Base-by-base conservation (phyloP, 2,888 invertebrate species). In the Cataglyphis livida region DNA sequence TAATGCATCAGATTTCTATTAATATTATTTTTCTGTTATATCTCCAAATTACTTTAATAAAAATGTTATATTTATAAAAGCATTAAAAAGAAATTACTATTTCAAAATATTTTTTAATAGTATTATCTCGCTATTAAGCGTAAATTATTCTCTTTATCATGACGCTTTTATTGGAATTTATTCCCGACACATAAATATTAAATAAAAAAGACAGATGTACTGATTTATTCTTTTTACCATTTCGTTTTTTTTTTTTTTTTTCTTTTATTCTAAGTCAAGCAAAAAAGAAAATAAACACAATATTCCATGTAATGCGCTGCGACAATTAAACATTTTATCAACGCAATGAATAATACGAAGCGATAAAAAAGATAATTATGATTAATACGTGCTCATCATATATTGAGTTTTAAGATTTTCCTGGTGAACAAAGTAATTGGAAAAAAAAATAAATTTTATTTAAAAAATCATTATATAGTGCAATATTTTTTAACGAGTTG, bases 161-260 rank as follows among this genome's bases (percentile, higher is more conserved):
- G 32, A 84, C 83, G 81, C 78, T 81, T 81, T 79, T 61, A 62
- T 68, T 75, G 62, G 64, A 81, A 73, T 87, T 85, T 83, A 54
- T 71, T 32, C 75, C 81, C 85, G 85, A 87, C 82, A 84, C 85
- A 87, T 89, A 89, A 87, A 90, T 86, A 78, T 85, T 66, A 81
- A 88, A 83, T 86, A 81, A 84, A 84, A 85, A 84, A 90, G 87
- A 84, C 84, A 89, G 83, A 86, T 87, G 86, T 84, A 78, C 81
- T 76, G 87, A 89, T 81, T 87, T 82, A 83, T 78, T 82, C 74
- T 73, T 81, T 85, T 78, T 74, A 21, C 64, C 35, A 38, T 51
- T 70, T 81, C 32, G 44, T 57, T 25, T 64, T 71, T 74, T 28
- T 28, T 28, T 25, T 25, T 25, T 25, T 25, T 25, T 25, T 25